Base-by-base conservation (phyloP, 2,888 invertebrate genomes). In the Petrolisthes cinctipes region DNA sequence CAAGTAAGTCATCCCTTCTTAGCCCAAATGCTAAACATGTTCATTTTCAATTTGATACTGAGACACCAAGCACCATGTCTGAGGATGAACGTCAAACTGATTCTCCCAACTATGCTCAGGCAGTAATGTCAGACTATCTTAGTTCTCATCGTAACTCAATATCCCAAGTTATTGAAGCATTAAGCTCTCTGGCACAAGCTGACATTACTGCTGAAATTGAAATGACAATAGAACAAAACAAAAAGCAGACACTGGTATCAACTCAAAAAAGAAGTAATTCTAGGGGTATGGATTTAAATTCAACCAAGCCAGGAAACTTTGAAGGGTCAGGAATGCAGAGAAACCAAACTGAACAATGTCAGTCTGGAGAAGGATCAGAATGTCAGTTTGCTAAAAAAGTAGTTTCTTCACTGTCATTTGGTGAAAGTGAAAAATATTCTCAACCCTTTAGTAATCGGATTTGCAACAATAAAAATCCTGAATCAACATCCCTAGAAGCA, bases 131-230 rank as follows among this genome's bases (percentile, higher is more conserved):
- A 11, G 76, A 89, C 80, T 90, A 90, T 71, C 56, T 90, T 20
- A 89, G 87, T 73, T 89, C 89, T 20, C 90, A 89, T 66, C 82
- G 90, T 56, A 90, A 90, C 57, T 90, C 90, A n/a, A 90, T 90
- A 75, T 90, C 90, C 51, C 85, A 88, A 57, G 89, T 90, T 17
- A 89, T 90, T 76, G 87, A 90, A 81, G 86, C 90, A 23, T 73
- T 90, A 53, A 89, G 89, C 56, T 89, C 87, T 53, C 75, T 88
- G 23, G 88, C 89, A 56, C 86, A 89, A 37, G 89, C 89, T 75
- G 89, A 89, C 78, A 89, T 89, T 57, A 84, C 89, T 57, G 75
- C 89, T 23, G 89, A 89, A 85, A 89, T 89, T 53, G 89, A 89
- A 78, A 85, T 85, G 84, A 85, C 89, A 37, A 86, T 89, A 80